These are phyloP conservation scores for Dasypolia templi DNA, from an alignment of 2,888 invertebrate species.

Conservation along the genomic window DNA sequence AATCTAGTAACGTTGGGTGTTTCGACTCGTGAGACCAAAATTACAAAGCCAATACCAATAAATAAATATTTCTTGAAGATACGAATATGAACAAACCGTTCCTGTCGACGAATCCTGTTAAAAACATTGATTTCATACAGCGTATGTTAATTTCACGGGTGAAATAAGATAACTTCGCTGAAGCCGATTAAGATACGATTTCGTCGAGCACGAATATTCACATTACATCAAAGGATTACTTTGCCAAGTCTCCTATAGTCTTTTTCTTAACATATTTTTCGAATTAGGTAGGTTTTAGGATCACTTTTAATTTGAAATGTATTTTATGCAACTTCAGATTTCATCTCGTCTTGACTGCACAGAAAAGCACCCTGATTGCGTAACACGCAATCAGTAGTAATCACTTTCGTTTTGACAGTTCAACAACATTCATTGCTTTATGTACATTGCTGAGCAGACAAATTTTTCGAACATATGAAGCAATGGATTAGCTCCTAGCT, in stretches of 20 bases:
- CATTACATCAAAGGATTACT: slow-evolving; percentile 45
- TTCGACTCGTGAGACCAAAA: background rate
- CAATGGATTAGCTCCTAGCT: no score
- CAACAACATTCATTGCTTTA: no score
- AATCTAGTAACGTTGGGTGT: background rate
- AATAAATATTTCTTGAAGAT: background rate
- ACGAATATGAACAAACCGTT: slow-evolving; percentile 11
- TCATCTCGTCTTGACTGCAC: background rate
- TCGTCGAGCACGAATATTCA: slow-evolving; percentile 46
- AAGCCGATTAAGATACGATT: slow-evolving; percentile 32
- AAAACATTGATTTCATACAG: slow-evolving; percentile 48
- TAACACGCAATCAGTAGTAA: no score
- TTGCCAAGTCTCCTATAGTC: slow-evolving; percentile 22
- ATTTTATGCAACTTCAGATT: slow-evolving; percentile 1
- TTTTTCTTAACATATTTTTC: slow-evolving; percentile 23
- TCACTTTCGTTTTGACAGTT: no score
- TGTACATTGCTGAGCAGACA: no score
- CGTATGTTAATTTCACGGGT: slow-evolving; percentile 59
- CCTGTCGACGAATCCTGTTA: slow-evolving; percentile 27
- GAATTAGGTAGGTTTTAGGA: slow-evolving; percentile 2
- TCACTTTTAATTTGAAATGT: background rate
- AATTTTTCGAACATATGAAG: no score
- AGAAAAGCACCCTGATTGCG: no score
- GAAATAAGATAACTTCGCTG: slow-evolving; percentile 42
- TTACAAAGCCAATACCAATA: background rate